Evolutionary conservation across 2,888 invertebrate species (phyloP).

Genomic region (Pandemis cinnamomeana): DNA sequence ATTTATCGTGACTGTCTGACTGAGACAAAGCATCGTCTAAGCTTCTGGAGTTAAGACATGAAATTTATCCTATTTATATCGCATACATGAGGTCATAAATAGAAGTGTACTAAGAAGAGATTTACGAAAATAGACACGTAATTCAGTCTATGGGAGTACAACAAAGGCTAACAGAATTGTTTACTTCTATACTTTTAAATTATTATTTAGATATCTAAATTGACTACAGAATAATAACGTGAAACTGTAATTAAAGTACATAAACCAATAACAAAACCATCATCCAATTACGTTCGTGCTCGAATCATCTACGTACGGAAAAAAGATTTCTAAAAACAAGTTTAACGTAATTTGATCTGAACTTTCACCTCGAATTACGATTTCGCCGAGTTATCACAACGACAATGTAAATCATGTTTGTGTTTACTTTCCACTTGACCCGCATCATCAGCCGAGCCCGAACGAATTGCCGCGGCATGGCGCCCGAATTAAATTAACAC

Average conservation of each 20-base stretch:
- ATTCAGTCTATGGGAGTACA: too few species aligned
- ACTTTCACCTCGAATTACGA: slow-evolving; percentile 40
- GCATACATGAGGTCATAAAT: too few species aligned
- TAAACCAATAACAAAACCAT: slow-evolving; percentile 5
- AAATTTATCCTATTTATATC: too few species aligned
- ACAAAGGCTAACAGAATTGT: too few species aligned
- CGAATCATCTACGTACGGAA: slow-evolving; percentile 14
- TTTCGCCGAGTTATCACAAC: slow-evolving; percentile 35
- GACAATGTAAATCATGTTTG: slow-evolving; percentile 29
- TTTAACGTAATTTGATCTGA: slow-evolving; percentile 27
- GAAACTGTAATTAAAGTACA: not conserved
- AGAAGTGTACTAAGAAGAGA: too few species aligned
- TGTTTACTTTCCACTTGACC: slow-evolving; percentile 36
- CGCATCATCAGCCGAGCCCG: slow-evolving; percentile 8
- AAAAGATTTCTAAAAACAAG: slow-evolving; percentile 28
- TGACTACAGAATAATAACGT: not conserved
- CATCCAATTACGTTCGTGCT: slow-evolving; percentile 17
- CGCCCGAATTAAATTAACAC: slow-evolving; percentile 31
- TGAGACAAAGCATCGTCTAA: too few species aligned
- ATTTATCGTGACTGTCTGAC: too few species aligned
- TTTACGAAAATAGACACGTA: too few species aligned
- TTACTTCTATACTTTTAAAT: not conserved
- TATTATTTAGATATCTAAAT: not conserved
- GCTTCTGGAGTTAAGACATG: too few species aligned
- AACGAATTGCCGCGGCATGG: slow-evolving; percentile 16